Evolutionary conservation across 2,888 invertebrate species (phyloP).

Genomic region (Drosophila borealis): DNA sequence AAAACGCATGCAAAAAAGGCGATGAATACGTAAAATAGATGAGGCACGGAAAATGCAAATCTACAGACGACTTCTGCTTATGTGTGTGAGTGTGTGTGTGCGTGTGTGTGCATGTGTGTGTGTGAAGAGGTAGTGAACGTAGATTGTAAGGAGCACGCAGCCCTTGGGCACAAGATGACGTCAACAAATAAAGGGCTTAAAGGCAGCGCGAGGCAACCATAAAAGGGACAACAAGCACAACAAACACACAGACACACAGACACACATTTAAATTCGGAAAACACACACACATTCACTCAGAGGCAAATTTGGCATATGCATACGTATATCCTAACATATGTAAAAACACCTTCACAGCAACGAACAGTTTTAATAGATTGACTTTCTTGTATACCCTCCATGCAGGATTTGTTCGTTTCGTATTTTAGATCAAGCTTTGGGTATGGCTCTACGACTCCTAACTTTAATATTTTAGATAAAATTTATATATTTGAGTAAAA

Average conservation of each 20-base stretch:
- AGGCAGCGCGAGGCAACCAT: constrained; percentile 29
- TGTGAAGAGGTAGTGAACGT: neutral
- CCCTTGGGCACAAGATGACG: constrained; percentile 36
- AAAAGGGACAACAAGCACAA: constrained; percentile 43
- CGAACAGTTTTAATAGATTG: constrained; percentile 17
- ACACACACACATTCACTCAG: constrained; percentile 2
- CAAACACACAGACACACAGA: constrained; percentile 14
- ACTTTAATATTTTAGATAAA: too few species aligned
- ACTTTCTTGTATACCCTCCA: constrained; percentile 7
- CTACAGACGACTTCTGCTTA: constrained; percentile 10
- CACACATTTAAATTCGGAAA: constrained; percentile 11
- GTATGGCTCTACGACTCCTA: too few species aligned
- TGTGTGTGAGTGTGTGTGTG: neutral
- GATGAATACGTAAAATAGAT: constrained; percentile 75
- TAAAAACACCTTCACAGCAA: constrained; percentile 28
- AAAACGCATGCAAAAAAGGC: constrained; percentile 73
- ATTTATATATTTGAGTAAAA: too few species aligned
- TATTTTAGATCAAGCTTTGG: too few species aligned
- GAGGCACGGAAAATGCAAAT: constrained; percentile 70
- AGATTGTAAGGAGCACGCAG: constrained; percentile 11
- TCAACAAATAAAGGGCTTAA: constrained; percentile 69
- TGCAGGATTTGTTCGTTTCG: accelerated
- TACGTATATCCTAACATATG: constrained; percentile 36
- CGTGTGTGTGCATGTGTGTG: neutral
- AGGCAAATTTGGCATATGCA: constrained; percentile 6